Base-by-base conservation (phyloP, 2,888 invertebrate species). In the Arrhopalites spinosus region DNA sequence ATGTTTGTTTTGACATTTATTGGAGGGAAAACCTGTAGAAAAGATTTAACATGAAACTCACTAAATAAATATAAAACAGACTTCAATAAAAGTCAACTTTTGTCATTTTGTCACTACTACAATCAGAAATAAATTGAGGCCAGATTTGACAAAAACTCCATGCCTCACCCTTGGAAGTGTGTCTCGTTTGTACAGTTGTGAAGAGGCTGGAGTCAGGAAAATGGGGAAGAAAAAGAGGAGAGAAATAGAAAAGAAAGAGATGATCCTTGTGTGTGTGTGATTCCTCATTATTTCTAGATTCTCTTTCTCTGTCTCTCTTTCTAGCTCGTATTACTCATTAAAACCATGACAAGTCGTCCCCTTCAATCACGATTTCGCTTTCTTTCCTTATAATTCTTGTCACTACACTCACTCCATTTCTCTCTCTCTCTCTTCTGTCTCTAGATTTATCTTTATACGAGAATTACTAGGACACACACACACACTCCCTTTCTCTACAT, bases 271-370 rank as follows among this genome's bases (percentile, higher is more conserved):
- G 29, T 75, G 29, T 64, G 29, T 75, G 47, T 70, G 36, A 69
- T 70, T 67, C 75, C 75, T 75, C 75, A 76, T 76, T 76, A 76
- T 76, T 76, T 75, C 23, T 56, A 15, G 45, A 11, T 11, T 7
- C 15, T 56, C 53, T 64, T 70, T 30, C 25, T 67, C 29, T 68
- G 47, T 66, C 11, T 17, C 47, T 25, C 8, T 25, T 7, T 66
- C 27, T 59, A 47, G 27, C 72, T 76, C 72, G 67, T 45, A 71
- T 76, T 76, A 76, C 76, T 76, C 76, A 76, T 76, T 76, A 76
- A 76, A 76, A 67, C 53, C 25, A 50, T 69, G 56, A 30, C 1
- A 47, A 53, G 43, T 66, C 66, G 13, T n/a, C 2, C 43, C 69
- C 47, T 25, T 75, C 64, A 50, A 59, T 75, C 30, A 64, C 27